Percentiles rank a stretch among this genome's conserved stretches.
These are phyloP conservation scores for Morpho achilles DNA, from an alignment of 2,888 invertebrate species.

Conservation along the genomic window DNA sequence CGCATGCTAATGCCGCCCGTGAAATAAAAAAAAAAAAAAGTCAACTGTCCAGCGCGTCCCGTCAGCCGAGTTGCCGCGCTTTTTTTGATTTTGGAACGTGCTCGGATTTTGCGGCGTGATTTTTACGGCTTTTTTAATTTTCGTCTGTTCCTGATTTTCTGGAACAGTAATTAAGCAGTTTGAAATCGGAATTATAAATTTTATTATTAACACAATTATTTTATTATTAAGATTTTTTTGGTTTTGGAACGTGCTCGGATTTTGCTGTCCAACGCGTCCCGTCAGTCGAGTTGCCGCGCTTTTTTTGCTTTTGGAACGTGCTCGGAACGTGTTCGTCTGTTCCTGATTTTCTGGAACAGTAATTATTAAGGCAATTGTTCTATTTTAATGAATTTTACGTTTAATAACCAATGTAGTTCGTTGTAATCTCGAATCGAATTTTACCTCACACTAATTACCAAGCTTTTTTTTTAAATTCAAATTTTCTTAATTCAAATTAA, in stretches of 20 bases:
- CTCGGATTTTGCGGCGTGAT: constrained; percentile 21
- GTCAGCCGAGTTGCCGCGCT: constrained; percentile 24
- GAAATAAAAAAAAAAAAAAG: constrained; percentile 39
- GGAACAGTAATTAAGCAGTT: not conserved
- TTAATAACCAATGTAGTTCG: too few relatives aligned
- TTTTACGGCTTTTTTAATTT: constrained; percentile 14
- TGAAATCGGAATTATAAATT: too few relatives aligned
- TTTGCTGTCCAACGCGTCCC: constrained; percentile 28
- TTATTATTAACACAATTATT: too few relatives aligned
- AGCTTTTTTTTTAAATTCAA: not conserved
- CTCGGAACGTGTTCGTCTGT: constrained; percentile 15
- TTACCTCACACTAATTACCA: too few relatives aligned
- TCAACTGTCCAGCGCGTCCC: constrained; percentile 31
- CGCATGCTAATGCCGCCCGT: constrained; percentile 59
- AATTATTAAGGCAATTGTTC: too few relatives aligned
- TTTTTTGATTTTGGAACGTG: constrained; percentile 25
- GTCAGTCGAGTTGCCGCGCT: constrained; percentile 24
- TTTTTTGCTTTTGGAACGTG: constrained; percentile 25
- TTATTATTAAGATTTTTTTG: constrained; percentile 13
- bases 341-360: not conserved
- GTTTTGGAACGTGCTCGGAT: constrained; percentile 25
- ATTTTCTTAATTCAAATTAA: constrained; percentile 28
- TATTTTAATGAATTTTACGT: too few relatives aligned
- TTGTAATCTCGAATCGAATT: too few relatives aligned
- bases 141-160: constrained; percentile 1